Conservation (phyloP, 2,113 vertebrate genomes). For the Lagopus leucura region DNA sequence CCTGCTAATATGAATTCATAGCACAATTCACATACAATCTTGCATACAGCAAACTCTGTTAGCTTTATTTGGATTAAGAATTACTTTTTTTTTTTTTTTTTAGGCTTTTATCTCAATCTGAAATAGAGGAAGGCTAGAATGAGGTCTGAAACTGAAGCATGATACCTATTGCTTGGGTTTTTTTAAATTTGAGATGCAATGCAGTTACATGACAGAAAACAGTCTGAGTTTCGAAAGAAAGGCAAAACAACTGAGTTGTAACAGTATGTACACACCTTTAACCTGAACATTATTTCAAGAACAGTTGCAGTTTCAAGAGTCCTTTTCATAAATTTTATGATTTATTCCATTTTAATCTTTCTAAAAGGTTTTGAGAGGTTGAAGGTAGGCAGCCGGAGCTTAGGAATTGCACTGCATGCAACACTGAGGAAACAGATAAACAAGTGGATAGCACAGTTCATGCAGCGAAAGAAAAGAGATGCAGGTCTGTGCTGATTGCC, state of each 20-base stretch:
- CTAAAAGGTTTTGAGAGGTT: slow-evolving; percentile 71
- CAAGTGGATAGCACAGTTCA: slow-evolving; percentile 76
- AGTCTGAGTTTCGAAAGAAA: neutral
- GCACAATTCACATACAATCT: neutral
- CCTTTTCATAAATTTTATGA: slow-evolving; percentile 2
- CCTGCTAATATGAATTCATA: neutral
- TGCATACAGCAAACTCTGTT: neutral
- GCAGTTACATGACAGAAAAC: neutral
- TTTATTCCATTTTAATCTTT: slow-evolving; percentile 58
- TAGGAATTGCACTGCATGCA: slow-evolving; percentile 73
- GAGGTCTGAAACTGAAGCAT: neutral
- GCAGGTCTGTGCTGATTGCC: slow-evolving; percentile 63
- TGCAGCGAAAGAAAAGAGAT: slow-evolving; percentile 76
- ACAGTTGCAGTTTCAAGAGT: slow-evolving; percentile 24
- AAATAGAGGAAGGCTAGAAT: neutral
- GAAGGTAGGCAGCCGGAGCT: slow-evolving; percentile 67
- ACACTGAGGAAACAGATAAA: slow-evolving; percentile 78
- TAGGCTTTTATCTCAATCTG: neutral
- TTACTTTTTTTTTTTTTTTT: neutral
- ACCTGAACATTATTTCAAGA: neutral
- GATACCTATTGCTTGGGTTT: neutral
- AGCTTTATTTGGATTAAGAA: neutral
- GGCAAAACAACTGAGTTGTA: neutral
- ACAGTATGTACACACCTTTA: neutral
- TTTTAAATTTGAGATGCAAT: neutral